A percentile compares a stretch with the other conserved stretches of the same genome.
phyloP scores from a whole-genome alignment of 2,113 vertebrate genomes.

The Myotis lucifugus region DNA sequence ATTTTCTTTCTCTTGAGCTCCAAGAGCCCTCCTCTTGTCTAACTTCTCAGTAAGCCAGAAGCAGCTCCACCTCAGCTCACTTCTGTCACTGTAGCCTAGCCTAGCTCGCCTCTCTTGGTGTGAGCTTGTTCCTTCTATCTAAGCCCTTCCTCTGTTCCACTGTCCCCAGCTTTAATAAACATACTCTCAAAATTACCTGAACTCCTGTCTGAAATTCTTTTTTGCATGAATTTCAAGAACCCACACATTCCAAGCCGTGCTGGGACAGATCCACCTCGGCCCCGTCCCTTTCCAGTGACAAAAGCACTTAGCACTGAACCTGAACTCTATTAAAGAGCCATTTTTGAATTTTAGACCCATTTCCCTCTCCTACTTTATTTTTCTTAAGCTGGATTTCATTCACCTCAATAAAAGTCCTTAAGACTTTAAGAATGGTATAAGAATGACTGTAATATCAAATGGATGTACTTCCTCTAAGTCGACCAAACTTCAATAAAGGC shows the following conservation, averaged over 20 bases:
- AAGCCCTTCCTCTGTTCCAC: background rate
- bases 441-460: conserved; percentile 47
- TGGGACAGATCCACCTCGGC: background rate
- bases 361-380: background rate
- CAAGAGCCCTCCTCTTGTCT: background rate
- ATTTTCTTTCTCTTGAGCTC: background rate
- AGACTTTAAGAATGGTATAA: conserved; percentile 55
- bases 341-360: conserved; percentile 30
- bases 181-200: background rate
- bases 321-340: background rate
- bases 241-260: background rate
- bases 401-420: conserved; percentile 63
- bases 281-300: background rate
- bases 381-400: conserved; percentile 54
- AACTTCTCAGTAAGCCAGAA: background rate
- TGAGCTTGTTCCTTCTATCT: background rate
- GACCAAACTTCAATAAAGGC: conserved; percentile 55
- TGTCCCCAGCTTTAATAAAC: background rate
- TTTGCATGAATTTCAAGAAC: background rate
- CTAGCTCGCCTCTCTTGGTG: background rate
- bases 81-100: background rate
- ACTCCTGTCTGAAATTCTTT: background rate
- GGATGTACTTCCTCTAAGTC: conserved; percentile 52
- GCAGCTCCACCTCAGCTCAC: background rate
- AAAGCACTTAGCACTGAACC: background rate